A percentile compares a stretch with the other conserved stretches of the same genome.
Conservation (phyloP, 1,140 invertebrate species). For the Monomorium pharaonis region DNA sequence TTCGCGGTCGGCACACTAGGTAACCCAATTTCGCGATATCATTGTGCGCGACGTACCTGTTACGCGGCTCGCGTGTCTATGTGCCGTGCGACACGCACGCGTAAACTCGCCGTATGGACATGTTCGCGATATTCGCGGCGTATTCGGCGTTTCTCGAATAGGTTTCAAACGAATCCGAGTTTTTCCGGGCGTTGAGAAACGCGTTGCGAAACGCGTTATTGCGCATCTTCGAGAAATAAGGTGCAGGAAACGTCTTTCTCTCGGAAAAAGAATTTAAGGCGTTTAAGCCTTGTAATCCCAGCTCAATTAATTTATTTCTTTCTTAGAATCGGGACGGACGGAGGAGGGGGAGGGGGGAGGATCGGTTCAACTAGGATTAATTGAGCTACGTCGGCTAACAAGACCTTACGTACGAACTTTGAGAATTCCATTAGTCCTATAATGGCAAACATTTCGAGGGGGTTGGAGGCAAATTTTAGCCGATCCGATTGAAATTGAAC, state of each 20-base stretch:
- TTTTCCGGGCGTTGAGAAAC: constrained; percentile 15
- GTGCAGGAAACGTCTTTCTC: background rate
- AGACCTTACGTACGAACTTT: background rate
- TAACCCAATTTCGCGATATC: constrained; percentile 74
- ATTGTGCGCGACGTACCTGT: background rate
- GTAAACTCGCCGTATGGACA: background rate
- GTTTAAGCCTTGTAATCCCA: background rate
- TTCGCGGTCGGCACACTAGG: constrained; percentile 24
- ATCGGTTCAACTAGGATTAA: background rate
- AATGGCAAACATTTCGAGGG: background rate
- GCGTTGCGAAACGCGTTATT: background rate
- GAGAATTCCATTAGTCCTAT: background rate
- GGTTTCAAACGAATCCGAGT: constrained; percentile 21
- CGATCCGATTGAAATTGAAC: background rate
- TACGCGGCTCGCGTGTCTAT: constrained; percentile 9
- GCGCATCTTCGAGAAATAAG: background rate
- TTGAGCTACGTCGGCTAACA: background rate
- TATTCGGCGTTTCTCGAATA: constrained; percentile 33
- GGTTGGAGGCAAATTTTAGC: background rate
- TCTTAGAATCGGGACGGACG: background rate
- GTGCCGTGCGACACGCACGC: constrained; percentile 12
- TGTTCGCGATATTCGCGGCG: background rate
- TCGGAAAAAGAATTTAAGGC: background rate
- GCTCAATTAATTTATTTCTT: background rate
- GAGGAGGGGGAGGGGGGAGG: no score